Conservation (phyloP, 2,113 vertebrate species). For the Atherinomorus stipes region DNA sequence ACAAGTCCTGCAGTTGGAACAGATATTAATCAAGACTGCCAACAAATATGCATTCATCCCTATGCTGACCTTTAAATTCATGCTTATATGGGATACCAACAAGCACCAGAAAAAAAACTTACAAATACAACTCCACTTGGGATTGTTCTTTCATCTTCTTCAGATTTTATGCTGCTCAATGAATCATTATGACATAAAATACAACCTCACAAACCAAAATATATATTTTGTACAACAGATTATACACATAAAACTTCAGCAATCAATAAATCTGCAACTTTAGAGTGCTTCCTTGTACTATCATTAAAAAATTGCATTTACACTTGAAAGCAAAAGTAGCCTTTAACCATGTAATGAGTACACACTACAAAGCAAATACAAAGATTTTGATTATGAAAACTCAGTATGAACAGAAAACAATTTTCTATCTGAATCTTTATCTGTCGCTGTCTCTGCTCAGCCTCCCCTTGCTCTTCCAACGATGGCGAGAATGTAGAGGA, state of each 20-base stretch:
- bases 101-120: background rate
- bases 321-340: conserved; percentile 30
- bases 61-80: background rate
- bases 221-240: conserved; percentile 18
- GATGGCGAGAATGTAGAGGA: conserved; percentile 76
- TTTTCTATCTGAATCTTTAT: background rate
- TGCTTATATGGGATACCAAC: background rate
- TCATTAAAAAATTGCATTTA: conserved; percentile 29
- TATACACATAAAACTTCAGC: conserved; percentile 9
- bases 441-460: conserved; percentile 24
- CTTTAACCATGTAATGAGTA: conserved; percentile 6
- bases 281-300: conserved; percentile 11
- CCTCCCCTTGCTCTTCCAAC: conserved; percentile 59
- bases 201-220: conserved; percentile 24
- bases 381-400: conserved; percentile 19
- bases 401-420: background rate
- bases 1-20: background rate
- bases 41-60: too few relatives aligned
- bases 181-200: background rate
- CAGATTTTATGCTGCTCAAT: background rate
- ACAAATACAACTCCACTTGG: background rate
- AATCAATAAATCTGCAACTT: conserved; percentile 18
- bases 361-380: conserved; percentile 29
- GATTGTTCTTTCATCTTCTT: background rate
- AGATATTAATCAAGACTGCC: conserved; percentile 1